Conservation (phyloP, 2,797 vertebrate genomes). For the Sebastes nivosus region DNA sequence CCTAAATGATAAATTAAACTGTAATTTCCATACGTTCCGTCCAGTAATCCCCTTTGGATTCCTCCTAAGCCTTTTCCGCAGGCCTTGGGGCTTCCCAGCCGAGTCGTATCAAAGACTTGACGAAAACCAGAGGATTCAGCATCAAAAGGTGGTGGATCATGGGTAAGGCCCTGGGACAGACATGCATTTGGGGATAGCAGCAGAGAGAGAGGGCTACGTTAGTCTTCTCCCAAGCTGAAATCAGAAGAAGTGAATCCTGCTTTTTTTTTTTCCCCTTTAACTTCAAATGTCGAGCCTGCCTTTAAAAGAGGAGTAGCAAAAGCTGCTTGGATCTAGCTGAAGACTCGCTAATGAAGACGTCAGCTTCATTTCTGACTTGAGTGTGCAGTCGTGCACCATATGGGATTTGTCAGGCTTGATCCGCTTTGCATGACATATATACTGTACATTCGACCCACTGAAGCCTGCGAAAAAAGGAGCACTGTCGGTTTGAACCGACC, state of each 20-base stretch:
- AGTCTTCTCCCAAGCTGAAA: conserved; percentile 2
- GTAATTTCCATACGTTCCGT: conserved; percentile 74
- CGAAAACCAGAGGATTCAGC: conserved; percentile 48
- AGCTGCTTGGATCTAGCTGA: conserved; percentile 3
- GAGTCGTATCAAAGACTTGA: conserved; percentile 55
- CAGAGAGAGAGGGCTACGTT: neutral
- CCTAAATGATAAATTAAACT: conserved; percentile 73
- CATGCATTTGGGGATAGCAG: conserved; percentile 11
- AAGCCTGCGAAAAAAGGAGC: conserved; percentile 9
- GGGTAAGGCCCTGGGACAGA: conserved; percentile 58
- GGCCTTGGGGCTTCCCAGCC: conserved; percentile 29
- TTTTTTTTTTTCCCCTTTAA: neutral
- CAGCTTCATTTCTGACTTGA: conserved; percentile 21
- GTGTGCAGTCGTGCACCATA: conserved; percentile 10
- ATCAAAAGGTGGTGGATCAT: conserved; percentile 52
- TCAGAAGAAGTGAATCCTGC: neutral
- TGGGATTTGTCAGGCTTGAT: conserved; percentile 32
- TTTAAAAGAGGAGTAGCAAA: neutral
- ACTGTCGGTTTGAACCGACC: conserved; percentile 26
- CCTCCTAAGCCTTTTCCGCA: conserved; percentile 40
- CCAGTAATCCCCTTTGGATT: conserved; percentile 66
- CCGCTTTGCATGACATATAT: conserved; percentile 16
- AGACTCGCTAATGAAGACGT: conserved; percentile 39
- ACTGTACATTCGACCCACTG: conserved; percentile 8
- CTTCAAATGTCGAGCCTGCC: conserved; percentile 6